Conservation (phyloP, 2,797 vertebrate species). For the Manis pentadactyla region DNA sequence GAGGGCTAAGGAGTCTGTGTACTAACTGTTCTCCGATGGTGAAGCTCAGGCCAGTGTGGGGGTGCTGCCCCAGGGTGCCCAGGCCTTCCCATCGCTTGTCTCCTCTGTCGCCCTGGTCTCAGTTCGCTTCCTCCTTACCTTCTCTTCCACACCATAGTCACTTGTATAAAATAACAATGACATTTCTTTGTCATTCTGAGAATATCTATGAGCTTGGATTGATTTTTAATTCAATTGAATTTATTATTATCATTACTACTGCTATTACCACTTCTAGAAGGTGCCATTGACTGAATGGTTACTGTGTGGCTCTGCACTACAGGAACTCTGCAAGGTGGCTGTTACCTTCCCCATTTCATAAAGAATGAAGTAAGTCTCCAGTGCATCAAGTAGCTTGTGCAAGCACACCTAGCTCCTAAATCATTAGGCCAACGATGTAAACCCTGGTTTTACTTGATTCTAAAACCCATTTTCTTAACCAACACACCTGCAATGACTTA, state of each 20-base stretch:
- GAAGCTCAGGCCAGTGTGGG: not conserved
- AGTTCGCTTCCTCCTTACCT: not conserved
- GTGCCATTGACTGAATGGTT: not conserved
- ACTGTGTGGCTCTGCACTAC: not conserved
- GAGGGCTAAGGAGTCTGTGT: not conserved
- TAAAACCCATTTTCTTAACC: not conserved
- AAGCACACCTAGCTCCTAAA: not conserved
- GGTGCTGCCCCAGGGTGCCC: not conserved
- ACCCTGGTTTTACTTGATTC: not conserved
- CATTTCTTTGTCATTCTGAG: not conserved
- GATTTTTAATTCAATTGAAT: not conserved
- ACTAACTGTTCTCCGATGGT: not conserved
- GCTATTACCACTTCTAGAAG: not conserved
- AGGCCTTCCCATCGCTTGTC: not conserved
- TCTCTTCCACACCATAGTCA: not conserved
- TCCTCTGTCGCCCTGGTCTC: not conserved
- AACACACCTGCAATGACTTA: not conserved
- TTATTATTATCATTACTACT: not conserved
- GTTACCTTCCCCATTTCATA: not conserved
- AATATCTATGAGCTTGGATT: not conserved
- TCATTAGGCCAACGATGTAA: not conserved
- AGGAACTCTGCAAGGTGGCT: not conserved
- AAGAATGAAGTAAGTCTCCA: not conserved
- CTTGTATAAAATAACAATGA: not conserved
- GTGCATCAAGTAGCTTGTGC: not conserved